Evolutionary conservation across 2,888 invertebrate species (phyloP).

Genomic region (Phrixothrix hirtus): DNA sequence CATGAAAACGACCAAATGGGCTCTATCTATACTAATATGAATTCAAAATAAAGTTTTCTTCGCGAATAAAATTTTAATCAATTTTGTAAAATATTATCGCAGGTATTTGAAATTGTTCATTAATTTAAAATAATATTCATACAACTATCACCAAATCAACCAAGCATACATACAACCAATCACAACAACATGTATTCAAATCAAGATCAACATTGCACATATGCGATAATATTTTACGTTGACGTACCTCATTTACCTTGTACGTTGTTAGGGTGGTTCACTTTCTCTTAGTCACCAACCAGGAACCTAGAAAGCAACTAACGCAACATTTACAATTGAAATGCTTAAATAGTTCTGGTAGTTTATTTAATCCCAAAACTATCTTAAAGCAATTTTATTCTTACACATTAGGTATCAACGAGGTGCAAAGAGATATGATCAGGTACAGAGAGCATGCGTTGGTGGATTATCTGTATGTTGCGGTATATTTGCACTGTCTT

Average conservation of each 20-base stretch:
- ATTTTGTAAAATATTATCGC: no score
- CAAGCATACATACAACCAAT: constrained; percentile 4
- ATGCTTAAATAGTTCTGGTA: constrained; percentile 9
- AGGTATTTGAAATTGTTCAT: no score
- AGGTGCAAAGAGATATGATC: constrained; percentile 39
- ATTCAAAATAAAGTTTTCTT: no score
- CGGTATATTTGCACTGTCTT: constrained; percentile 33
- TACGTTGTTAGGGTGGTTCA: neutral
- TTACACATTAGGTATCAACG: constrained; percentile 15
- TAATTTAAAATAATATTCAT: no score
- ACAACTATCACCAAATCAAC: constrained; percentile 2
- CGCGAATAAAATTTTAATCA: no score
- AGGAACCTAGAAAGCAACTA: constrained; percentile 24
- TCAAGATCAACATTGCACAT: constrained; percentile 40
- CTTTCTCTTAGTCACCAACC: no score
- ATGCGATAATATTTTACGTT: constrained; percentile 55
- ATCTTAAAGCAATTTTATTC: neutral
- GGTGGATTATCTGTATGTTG: constrained; percentile 27
- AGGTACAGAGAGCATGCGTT: constrained; percentile 48
- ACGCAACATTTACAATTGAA: constrained; percentile 20
- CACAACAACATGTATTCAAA: no score
- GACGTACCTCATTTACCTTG: constrained; percentile 13
- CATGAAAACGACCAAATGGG: no score
- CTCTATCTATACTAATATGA: no score
- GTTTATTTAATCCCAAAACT: constrained; percentile 1